Evolutionary conservation across 2,888 invertebrate genomes (phyloP), one percentile per base, ranked within the genome.

Genomic region (Laspeyria flexula): DNA sequence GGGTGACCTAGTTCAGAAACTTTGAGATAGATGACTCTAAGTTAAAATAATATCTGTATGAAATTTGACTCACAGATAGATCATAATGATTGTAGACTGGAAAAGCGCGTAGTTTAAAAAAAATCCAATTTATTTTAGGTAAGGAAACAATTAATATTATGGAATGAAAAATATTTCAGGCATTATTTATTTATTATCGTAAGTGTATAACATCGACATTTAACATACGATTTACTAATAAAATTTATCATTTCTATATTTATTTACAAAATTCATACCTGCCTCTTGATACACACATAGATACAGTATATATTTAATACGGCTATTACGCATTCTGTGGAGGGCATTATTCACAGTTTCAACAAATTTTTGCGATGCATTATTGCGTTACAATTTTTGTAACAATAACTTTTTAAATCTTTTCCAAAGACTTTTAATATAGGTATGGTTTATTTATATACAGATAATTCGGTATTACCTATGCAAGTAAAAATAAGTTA

Each of bases 131-230:
- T n/a, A n/a, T n/a, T n/a, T n/a, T n/a, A n/a, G n/a, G n/a, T n/a
- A n/a, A n/a, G n/a, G n/a, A n/a, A n/a, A n/a, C n/a, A n/a, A n/a
- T n/a, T 11, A 34, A 34, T 21, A 5, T 21, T 21, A 3, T 21
- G 25, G 10, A n/a, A 25, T 11, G 4, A 25, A 15, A 43, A 50
- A 50, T 51, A 61, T 60, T 66, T 71, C 69, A 83, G 83, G 86
- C 85, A 75, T 85, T 82, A 82, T 86, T 86, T 81, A 85, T 86
- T 90, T 85, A 86, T 85, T 83, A 84, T 81, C 75, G 80, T 88
- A 87, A 81, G 82, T 90, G 88, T 90, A 89, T 90, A 89, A 90
- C 91, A 91, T 88, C 90, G 86, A 90, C 88, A 86, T 84, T 87
- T 84, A 85, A 87, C 82, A 84, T 84, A 86, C 78, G 75, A 83